These are phyloP conservation scores for Drosophila virilis DNA, from an alignment of 1,140 invertebrate genomes.

Conservation along the genomic window DNA sequence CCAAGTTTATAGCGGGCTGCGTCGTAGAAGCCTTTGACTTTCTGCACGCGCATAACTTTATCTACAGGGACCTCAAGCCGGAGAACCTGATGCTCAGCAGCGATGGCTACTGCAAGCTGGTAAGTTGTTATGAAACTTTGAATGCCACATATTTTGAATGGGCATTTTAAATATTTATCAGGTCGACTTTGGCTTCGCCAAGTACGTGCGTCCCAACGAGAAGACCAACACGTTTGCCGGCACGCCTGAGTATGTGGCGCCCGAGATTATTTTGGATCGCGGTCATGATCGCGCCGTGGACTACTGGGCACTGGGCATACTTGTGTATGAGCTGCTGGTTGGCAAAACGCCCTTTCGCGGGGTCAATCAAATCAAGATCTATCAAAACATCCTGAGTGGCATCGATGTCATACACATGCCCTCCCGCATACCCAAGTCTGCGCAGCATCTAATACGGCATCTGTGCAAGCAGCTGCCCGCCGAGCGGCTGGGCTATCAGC, in stretches of 20 bases:
- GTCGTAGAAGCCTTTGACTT: constrained; percentile 96
- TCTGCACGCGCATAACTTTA: constrained; percentile 93
- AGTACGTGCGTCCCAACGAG: constrained; percentile 89
- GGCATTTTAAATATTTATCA: constrained; percentile 69
- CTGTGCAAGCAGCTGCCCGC: constrained; percentile 94
- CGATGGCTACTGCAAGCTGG: constrained; percentile 96
- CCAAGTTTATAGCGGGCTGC: constrained; percentile 95
- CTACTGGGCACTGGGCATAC: constrained; percentile 97
- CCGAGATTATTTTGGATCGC: constrained; percentile 97
- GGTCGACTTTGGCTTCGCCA: constrained; percentile 99
- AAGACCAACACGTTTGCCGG: constrained; percentile 99
- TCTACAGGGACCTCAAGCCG: constrained; percentile 97
- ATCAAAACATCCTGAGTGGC: constrained; percentile 95
- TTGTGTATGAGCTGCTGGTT: constrained; percentile 95
- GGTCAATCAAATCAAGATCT: constrained; percentile 96
- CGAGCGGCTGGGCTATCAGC: constrained; percentile 96
- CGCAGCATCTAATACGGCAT: constrained; percentile 93
- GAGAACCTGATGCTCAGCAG: constrained; percentile 96
- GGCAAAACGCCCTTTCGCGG: constrained; percentile 98
- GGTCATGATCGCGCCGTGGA: constrained; percentile 97
- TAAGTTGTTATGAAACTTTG: constrained; percentile 74
- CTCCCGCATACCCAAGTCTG: constrained; percentile 90
- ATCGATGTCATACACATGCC: constrained; percentile 96
- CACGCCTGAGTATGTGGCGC: constrained; percentile 94
- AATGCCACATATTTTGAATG: neutral